Conservation (phyloP, 2,797 vertebrate species). For the Heterohyrax brucei region DNA sequence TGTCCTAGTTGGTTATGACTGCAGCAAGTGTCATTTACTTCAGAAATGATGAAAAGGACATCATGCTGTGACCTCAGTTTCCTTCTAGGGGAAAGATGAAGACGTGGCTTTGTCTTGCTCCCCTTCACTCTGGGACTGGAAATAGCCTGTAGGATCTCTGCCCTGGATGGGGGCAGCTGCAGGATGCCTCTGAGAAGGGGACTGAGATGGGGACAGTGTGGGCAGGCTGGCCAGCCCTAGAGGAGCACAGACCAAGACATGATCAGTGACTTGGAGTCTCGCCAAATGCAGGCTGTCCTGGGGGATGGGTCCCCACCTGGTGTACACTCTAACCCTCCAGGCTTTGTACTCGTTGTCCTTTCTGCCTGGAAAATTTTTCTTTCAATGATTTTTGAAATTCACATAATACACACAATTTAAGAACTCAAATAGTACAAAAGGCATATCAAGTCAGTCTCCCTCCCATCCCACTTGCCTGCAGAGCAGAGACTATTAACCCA, state of each 20-base stretch:
- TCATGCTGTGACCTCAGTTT: neutral
- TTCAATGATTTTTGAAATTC: neutral
- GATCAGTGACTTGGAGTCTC: neutral
- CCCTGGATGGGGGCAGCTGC: too few species aligned
- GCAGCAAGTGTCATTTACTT: neutral
- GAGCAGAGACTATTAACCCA: neutral
- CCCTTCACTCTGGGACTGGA: neutral
- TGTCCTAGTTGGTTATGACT: neutral
- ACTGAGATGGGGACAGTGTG: rapidly evolving
- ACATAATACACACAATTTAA: neutral
- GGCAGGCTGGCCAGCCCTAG: too few species aligned
- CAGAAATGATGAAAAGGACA: neutral
- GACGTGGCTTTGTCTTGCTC: neutral
- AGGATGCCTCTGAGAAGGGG: neutral
- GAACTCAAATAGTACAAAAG: neutral
- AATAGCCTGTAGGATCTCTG: neutral
- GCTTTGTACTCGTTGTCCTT: too few species aligned
- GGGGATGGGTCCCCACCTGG: neutral
- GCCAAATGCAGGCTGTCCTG: neutral
- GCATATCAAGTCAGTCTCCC: neutral
- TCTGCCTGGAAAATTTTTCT: neutral
- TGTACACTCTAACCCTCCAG: neutral
- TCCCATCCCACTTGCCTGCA: neutral
- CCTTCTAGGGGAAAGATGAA: neutral
- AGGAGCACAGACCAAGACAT: neutral